Percentiles rank a stretch among this genome's conserved stretches.
Conservation (phyloP, 2,797 vertebrate species). For the Melopsittacus undulatus region DNA sequence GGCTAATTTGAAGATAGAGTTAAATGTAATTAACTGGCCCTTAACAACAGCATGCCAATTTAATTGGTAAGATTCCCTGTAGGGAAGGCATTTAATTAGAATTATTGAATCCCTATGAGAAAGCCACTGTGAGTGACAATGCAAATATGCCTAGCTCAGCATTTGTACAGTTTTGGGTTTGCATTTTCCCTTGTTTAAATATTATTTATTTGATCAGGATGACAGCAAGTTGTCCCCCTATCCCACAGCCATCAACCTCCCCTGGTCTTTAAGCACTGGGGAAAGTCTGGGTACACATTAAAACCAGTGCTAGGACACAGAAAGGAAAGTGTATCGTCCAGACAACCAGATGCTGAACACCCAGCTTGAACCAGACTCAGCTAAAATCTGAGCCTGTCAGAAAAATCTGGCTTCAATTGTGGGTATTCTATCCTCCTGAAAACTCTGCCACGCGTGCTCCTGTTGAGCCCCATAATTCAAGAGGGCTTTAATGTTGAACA, state of each 20-base stretch:
- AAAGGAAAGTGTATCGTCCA: background rate
- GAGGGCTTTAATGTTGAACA: background rate
- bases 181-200: background rate
- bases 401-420: background rate
- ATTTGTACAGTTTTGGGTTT: background rate
- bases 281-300: background rate
- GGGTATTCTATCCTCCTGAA: background rate
- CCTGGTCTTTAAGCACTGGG: background rate
- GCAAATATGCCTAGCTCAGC: background rate
- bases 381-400: background rate
- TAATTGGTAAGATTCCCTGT: slow-evolving; percentile 64
- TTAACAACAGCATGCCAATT: slow-evolving; percentile 57
- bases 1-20: slow-evolving; percentile 63
- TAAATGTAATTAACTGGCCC: slow-evolving; percentile 72
- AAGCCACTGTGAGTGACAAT: slow-evolving; percentile 28
- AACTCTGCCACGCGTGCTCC: background rate
- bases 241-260: background rate
- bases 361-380: background rate
- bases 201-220: background rate
- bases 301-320: background rate
- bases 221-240: background rate
- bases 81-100: slow-evolving; percentile 68
- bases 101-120: slow-evolving; percentile 48
- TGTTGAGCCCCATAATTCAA: background rate
- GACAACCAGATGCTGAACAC: fast-evolving